Evolutionary conservation across 2,888 invertebrate species (phyloP).

Genomic region (Tachina grossa): DNA sequence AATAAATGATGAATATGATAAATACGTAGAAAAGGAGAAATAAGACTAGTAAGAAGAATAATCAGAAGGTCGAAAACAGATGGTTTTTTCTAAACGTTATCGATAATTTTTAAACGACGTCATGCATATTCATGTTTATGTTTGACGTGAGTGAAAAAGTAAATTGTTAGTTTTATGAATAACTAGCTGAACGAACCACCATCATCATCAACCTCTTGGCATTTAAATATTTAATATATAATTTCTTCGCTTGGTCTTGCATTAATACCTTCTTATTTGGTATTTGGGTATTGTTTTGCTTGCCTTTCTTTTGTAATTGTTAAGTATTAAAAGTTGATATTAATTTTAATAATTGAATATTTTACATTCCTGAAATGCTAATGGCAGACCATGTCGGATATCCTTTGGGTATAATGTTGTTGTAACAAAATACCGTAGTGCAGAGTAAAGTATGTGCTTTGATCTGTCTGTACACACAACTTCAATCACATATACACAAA

Average conservation of each 20-base stretch:
- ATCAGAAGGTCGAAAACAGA: constrained; percentile 50
- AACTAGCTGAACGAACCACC: constrained; percentile 17
- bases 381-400: constrained; percentile 68
- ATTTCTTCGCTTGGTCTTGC: constrained; percentile 16
- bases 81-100: constrained; percentile 44
- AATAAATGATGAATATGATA: constrained; percentile 9
- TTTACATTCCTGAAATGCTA: constrained; percentile 67
- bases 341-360: constrained; percentile 72
- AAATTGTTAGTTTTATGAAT: constrained; percentile 20
- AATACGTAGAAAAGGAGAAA: neutral
- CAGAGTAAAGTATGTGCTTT: constrained; percentile 7
- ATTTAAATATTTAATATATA: constrained; percentile 43
- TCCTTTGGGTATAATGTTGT: constrained; percentile 64
- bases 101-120: constrained; percentile 29
- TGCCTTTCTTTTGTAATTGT: constrained; percentile 64
- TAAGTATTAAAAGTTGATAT: constrained; percentile 69
- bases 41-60: neutral
- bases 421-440: constrained; percentile 32
- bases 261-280: constrained; percentile 6
- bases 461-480: neutral
- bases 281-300: constrained; percentile 28
- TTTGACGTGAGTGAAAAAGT: constrained; percentile 25
- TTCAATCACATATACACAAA: constrained; percentile 1
- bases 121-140: neutral
- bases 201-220: neutral